These are phyloP conservation scores for Wasmannia auropunctata DNA, from an alignment of 1,140 invertebrate genomes.

Conservation along the genomic window DNA sequence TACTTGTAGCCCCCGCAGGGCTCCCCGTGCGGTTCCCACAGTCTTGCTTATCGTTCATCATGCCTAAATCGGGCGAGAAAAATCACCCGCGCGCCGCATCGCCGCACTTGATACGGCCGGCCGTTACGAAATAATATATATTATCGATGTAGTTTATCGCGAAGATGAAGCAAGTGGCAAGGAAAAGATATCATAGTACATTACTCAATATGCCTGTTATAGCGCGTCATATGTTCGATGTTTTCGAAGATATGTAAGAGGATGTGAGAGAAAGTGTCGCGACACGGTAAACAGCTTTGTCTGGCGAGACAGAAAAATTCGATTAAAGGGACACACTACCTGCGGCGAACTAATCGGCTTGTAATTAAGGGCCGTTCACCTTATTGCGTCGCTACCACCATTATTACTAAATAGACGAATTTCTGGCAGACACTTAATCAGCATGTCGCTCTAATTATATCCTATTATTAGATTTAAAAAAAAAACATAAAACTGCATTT, in stretches of 20 bases:
- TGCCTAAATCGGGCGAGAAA: conserved; percentile 21
- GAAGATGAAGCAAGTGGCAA: background rate
- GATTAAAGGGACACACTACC: conserved; percentile 74
- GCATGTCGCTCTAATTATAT: background rate
- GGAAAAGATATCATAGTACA: background rate
- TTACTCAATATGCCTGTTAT: background rate
- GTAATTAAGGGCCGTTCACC: conserved; percentile 79
- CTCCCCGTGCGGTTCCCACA: conserved; percentile 68
- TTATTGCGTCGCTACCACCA: conserved; percentile 53
- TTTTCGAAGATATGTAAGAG: background rate
- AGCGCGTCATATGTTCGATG: background rate
- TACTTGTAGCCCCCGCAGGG: conserved; percentile 64
- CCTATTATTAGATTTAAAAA: background rate
- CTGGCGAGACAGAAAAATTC: conserved; percentile 72
- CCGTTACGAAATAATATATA: conserved; percentile 2
- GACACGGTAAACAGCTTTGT: conserved; percentile 29
- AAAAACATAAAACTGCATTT: background rate
- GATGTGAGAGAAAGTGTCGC: background rate
- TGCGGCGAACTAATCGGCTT: conserved; percentile 78
- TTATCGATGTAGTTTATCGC: background rate
- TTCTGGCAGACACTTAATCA: background rate
- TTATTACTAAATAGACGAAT: conserved; percentile 48
- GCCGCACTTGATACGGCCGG: background rate
- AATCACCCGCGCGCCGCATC: background rate
- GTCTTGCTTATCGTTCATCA: conserved; percentile 30